These are phyloP conservation scores for Eulemur mongoz DNA, from an alignment of 2,797 vertebrate genomes.

Conservation along the genomic window DNA sequence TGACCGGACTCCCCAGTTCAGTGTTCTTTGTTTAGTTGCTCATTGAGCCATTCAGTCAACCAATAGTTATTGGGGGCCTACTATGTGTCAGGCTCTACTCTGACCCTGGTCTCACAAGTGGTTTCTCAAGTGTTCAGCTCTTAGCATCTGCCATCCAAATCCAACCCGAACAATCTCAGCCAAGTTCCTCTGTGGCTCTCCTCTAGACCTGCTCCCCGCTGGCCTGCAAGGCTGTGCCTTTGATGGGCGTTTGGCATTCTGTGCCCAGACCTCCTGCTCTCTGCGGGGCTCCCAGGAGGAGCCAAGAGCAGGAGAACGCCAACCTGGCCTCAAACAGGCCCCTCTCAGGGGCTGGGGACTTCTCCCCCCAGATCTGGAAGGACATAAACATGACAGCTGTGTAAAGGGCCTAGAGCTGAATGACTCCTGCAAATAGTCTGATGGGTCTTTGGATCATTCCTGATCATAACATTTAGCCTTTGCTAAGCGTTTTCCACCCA, in stretches of 20 bases:
- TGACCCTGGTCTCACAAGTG: background rate
- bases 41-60: background rate
- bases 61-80: background rate
- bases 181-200: background rate
- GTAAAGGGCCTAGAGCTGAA: background rate
- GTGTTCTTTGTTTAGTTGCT: background rate
- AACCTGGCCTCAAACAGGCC: fast-evolving
- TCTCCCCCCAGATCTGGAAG: background rate
- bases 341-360: background rate
- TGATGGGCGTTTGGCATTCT: background rate
- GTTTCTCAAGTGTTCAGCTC: background rate
- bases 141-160: background rate
- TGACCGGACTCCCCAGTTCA: background rate
- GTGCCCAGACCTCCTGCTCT: background rate
- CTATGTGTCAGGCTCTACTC: background rate
- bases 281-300: background rate
- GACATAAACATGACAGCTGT: background rate
- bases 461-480: background rate
- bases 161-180: background rate
- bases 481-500: background rate
- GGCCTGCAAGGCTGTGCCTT: background rate
- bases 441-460: background rate
- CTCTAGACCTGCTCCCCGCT: background rate
- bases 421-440: background rate
- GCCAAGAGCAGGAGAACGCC: background rate